Evolutionary conservation across 2,888 invertebrate genomes (phyloP).

Genomic region (Conchocele bisecta): DNA sequence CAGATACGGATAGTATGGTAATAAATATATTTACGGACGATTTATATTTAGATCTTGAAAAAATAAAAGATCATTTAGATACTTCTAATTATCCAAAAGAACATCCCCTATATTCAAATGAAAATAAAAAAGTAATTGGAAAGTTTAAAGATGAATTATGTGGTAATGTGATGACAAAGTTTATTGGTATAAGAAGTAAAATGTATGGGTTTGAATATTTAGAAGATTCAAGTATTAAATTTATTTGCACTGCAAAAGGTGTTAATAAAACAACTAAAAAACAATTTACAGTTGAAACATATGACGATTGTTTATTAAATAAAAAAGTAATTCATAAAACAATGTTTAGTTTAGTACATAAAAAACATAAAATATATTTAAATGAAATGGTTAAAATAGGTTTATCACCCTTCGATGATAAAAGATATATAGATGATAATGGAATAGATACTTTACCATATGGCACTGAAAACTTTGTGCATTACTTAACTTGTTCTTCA

Average conservation of each 20-base stretch:
- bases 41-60: constrained; percentile 36
- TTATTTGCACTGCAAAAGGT: no score
- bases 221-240: no score
- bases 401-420: constrained; percentile 30
- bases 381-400: constrained; percentile 20
- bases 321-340: constrained; percentile 14
- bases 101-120: constrained; percentile 20
- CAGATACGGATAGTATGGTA: constrained; percentile 18
- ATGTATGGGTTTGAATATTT: constrained; percentile 19
- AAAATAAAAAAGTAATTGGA: constrained; percentile 35
- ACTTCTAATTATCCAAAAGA: constrained; percentile 38
- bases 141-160: constrained; percentile 47
- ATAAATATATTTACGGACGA: constrained; percentile 26
- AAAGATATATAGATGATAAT: constrained; percentile 29
- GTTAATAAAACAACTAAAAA: constrained; percentile 18
- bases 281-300: constrained; percentile 14
- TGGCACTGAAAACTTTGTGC: constrained; percentile 16
- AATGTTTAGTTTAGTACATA: constrained; percentile 24
- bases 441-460: constrained; percentile 25
- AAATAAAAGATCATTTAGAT: constrained; percentile 32
- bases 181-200: constrained; percentile 36
- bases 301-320: constrained; percentile 16
- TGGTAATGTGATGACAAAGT: constrained; percentile 31
- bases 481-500: constrained; percentile 3
- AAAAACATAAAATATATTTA: constrained; percentile 38